Conservation (phyloP, 2,888 invertebrate species). For the Idaea dimidiata region DNA sequence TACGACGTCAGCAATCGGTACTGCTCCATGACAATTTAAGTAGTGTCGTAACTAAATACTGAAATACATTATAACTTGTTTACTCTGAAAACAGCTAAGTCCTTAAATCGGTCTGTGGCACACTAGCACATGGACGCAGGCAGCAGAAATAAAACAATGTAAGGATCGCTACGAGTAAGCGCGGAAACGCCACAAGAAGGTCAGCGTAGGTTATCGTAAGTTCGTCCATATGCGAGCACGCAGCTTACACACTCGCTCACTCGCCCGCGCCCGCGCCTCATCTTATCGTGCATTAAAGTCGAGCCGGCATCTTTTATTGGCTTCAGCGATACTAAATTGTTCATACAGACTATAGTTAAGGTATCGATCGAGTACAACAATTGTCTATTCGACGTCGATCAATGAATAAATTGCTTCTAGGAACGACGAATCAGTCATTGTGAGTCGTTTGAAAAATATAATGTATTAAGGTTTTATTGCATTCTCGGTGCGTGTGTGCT, state of each 20-base stretch:
- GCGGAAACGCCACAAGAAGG: slow-evolving; percentile 60
- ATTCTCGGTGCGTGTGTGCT: slow-evolving; percentile 66
- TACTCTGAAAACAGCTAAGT: slow-evolving; percentile 26
- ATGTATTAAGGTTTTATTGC: slow-evolving; percentile 58
- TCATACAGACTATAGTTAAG: slow-evolving; percentile 26
- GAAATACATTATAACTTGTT: slow-evolving; percentile 28
- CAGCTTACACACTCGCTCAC: slow-evolving; percentile 56
- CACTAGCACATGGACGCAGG: slow-evolving; percentile 17
- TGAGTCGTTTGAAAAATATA: slow-evolving; percentile 46
- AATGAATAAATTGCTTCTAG: slow-evolving; percentile 29
- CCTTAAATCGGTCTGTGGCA: slow-evolving; percentile 13
- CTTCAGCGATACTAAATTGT: slow-evolving; percentile 33
- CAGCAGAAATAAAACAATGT: slow-evolving; percentile 17
- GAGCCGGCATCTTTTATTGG: slow-evolving; percentile 43
- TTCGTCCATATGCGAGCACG: slow-evolving; percentile 38
- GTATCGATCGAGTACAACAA: slow-evolving; percentile 4
- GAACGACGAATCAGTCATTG: slow-evolving; percentile 54
- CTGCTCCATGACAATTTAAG: slow-evolving; percentile 48
- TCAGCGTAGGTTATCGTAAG: slow-evolving; percentile 60
- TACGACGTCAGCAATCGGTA: slow-evolving; percentile 53
- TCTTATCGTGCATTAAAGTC: slow-evolving; percentile 35
- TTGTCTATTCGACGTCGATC: slow-evolving; percentile 12
- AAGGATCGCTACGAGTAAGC: slow-evolving; percentile 31
- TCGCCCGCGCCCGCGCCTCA: slow-evolving; percentile 23
- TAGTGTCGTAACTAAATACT: slow-evolving; percentile 36